phyloP scores from a whole-genome alignment of 2,888 invertebrate species.

The Limnephilus lunatus region DNA sequence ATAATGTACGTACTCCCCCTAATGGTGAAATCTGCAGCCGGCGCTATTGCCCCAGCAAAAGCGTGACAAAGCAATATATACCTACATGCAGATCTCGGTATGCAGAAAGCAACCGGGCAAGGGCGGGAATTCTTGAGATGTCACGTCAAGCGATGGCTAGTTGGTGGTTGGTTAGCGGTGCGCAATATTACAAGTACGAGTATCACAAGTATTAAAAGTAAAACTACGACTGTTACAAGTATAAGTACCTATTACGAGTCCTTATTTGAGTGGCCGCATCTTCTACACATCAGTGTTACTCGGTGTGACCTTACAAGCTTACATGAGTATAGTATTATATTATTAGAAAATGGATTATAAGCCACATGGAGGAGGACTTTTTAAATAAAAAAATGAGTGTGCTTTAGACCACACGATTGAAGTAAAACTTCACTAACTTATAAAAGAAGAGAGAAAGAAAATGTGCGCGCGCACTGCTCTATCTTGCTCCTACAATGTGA shows the following conservation, averaged over 20 bases:
- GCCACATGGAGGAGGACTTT: no score
- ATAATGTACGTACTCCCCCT: no score
- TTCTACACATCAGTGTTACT: neutral
- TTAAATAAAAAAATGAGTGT: no score
- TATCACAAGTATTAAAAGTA: no score
- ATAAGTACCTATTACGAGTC: neutral
- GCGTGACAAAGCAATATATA: constrained; percentile 22
- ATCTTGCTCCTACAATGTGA: no score
- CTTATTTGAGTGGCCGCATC: neutral
- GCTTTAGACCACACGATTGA: no score
- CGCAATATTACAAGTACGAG: neutral
- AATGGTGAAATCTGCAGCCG: constrained; percentile 4
- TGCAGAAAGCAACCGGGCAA: neutral
- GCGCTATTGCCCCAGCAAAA: neutral
- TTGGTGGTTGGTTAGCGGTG: neutral
- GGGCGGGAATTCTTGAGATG: constrained; percentile 39
- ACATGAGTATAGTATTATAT: no score
- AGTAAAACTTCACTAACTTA: no score
- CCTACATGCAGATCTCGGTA: neutral
- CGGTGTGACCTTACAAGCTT: neutral
- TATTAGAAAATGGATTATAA: no score
- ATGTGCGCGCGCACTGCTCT: no score
- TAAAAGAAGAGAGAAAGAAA: no score
- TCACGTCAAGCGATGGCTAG: constrained; percentile 13
- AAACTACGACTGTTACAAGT: no score